A percentile compares a stretch with the other conserved stretches of the same genome.
These are phyloP conservation scores for Heliconius congener DNA, from an alignment of 1,140 invertebrate species.

Conservation along the genomic window DNA sequence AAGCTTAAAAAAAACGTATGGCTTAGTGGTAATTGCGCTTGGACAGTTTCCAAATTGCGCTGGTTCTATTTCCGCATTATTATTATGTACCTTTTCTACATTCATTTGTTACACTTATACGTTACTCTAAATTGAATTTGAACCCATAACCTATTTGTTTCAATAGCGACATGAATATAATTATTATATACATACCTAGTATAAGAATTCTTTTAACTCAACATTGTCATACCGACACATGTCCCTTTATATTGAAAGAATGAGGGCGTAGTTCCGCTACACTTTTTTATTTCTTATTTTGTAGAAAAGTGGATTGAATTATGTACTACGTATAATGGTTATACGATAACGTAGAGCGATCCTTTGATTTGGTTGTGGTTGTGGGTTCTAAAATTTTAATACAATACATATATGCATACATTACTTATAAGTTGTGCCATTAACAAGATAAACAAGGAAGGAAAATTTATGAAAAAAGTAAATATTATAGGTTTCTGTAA, in stretches of 20 bases:
- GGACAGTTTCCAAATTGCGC: too few relatives aligned
- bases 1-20: too few relatives aligned
- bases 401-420: too few relatives aligned
- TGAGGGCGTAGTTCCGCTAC: slow-evolving; percentile 11
- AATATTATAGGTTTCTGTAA: too few relatives aligned
- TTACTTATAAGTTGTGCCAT: too few relatives aligned
- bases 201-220: neutral
- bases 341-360: neutral
- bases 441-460: too few relatives aligned
- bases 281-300: slow-evolving; percentile 15
- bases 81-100: too few relatives aligned
- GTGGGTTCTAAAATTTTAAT: neutral
- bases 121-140: too few relatives aligned
- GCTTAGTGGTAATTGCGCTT: too few relatives aligned
- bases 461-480: too few relatives aligned
- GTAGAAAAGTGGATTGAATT: slow-evolving; percentile 1
- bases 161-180: neutral
- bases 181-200: neutral
- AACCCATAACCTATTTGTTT: neutral
- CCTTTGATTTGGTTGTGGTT: neutral
- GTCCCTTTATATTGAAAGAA: slow-evolving; percentile 13
- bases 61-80: too few relatives aligned
- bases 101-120: too few relatives aligned
- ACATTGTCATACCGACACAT: slow-evolving; percentile 5
- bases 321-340: neutral